Evolutionary conservation across 2,888 invertebrate genomes (phyloP).

Genomic region (Anodontia alba): DNA sequence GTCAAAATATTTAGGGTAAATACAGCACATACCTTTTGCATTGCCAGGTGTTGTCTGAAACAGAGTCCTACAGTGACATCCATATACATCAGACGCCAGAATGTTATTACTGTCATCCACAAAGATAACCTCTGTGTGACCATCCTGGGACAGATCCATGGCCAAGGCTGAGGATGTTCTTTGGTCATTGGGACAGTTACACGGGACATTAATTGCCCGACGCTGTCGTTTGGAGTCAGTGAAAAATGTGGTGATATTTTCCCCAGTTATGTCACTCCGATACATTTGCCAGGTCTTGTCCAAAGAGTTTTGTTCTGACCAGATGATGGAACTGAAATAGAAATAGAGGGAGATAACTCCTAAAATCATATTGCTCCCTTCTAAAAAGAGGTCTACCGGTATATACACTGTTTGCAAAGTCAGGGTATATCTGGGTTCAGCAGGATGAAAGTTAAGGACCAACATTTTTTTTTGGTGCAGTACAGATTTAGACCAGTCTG

Average conservation of each 20-base stretch:
- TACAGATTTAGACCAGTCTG: too few relatives aligned
- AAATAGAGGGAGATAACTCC: background rate
- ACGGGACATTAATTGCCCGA: slow-evolving; percentile 79
- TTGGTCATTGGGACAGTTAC: slow-evolving; percentile 89
- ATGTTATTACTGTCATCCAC: slow-evolving; percentile 63
- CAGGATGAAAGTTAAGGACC: too few relatives aligned
- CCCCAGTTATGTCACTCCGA: slow-evolving; percentile 41
- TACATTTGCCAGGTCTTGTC: slow-evolving; percentile 37
- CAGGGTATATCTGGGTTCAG: too few relatives aligned
- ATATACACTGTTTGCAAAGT: too few relatives aligned
- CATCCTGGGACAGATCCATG: slow-evolving; percentile 88
- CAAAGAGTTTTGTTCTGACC: slow-evolving; percentile 68
- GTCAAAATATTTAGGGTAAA: too few relatives aligned
- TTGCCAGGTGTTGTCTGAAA: slow-evolving; percentile 28
- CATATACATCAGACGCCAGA: slow-evolving; percentile 69
- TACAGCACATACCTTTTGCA: slow-evolving; percentile 56
- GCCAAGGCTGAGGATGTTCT: slow-evolving; percentile 89
- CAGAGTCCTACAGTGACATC: slow-evolving; percentile 69
- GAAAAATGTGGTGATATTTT: slow-evolving; percentile 36
- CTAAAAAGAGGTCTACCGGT: too few relatives aligned
- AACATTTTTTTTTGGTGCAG: too few relatives aligned
- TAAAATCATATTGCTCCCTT: too few relatives aligned
- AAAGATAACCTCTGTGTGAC: slow-evolving; percentile 70
- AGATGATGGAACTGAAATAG: slow-evolving; percentile 72
- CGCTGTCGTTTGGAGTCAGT: slow-evolving; percentile 25